These are phyloP conservation scores for Alethe diademata DNA, from an alignment of 2,113 vertebrate genomes.

Conservation along the genomic window DNA sequence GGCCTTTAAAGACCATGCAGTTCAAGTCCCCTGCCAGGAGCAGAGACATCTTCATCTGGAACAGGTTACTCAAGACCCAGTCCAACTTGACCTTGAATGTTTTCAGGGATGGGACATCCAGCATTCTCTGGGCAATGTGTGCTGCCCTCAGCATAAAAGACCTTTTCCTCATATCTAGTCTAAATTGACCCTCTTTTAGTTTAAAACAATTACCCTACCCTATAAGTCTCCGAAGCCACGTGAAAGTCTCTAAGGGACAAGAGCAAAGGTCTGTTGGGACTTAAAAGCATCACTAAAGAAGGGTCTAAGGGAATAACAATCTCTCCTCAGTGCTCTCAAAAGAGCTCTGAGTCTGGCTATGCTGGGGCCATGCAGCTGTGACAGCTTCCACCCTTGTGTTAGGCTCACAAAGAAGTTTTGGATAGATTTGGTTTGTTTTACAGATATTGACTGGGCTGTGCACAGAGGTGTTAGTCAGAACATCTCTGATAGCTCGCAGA, in stretches of 20 bases:
- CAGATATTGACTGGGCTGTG: neutral
- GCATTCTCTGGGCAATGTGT: no score
- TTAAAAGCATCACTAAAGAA: neutral
- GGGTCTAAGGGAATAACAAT: neutral
- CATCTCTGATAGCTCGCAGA: fast-evolving
- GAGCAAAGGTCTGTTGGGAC: fast-evolving
- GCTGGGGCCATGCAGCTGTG: fast-evolving
- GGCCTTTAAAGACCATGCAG: neutral
- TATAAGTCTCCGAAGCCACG: neutral
- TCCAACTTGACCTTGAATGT: neutral
- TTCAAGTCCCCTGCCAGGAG: neutral
- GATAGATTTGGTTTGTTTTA: neutral
- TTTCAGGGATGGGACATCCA: neutral
- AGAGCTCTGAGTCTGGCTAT: neutral
- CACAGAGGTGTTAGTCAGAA: neutral
- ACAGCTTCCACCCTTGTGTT: neutral
- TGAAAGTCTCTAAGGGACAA: neutral
- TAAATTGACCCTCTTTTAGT: neutral
- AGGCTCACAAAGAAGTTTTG: neutral
- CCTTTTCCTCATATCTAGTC: neutral
- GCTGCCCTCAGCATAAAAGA: neutral
- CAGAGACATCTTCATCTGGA: neutral
- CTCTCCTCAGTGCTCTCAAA: neutral
- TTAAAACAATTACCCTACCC: neutral
- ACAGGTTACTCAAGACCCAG: neutral